These are phyloP conservation scores for Uloborus diversus DNA, from an alignment of 1,140 invertebrate genomes.

Conservation along the genomic window DNA sequence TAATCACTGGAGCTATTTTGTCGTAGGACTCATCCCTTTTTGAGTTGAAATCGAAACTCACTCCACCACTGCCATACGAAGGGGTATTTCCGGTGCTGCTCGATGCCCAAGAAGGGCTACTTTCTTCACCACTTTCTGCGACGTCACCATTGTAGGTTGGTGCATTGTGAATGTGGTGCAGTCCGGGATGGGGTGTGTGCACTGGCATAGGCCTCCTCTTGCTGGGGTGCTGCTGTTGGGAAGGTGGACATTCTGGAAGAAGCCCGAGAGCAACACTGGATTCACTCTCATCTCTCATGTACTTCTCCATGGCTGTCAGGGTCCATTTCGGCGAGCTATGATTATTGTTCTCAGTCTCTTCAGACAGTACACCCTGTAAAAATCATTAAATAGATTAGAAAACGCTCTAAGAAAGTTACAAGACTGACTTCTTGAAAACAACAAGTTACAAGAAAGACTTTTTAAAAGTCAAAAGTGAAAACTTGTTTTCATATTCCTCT, in stretches of 20 bases:
- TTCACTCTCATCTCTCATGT: constrained; percentile 40
- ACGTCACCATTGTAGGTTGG: neutral
- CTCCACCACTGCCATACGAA: constrained; percentile 46
- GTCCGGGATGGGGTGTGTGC: neutral
- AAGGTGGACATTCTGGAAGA: neutral
- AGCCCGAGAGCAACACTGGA: constrained; percentile 26
- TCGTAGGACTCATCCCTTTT: constrained; percentile 52
- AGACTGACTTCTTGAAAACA: no score
- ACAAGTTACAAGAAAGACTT: no score
- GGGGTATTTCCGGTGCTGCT: constrained; percentile 58
- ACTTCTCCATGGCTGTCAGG: constrained; percentile 42
- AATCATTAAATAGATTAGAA: neutral
- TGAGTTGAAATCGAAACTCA: constrained; percentile 60
- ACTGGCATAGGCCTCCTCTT: neutral
- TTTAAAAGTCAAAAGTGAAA: no score
- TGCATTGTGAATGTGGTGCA: no score
- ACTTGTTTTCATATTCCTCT: no score
- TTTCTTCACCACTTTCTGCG: constrained; percentile 42
- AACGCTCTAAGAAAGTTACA: no score
- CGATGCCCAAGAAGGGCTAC: constrained; percentile 58
- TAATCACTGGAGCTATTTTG: constrained; percentile 21
- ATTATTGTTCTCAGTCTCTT: constrained; percentile 40
- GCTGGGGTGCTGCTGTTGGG: neutral
- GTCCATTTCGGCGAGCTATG: constrained; percentile 49
- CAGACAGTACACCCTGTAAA: constrained; percentile 35